These are phyloP conservation scores for Pterocles burchelli DNA, from an alignment of 2,113 vertebrate species.

Conservation along the genomic window DNA sequence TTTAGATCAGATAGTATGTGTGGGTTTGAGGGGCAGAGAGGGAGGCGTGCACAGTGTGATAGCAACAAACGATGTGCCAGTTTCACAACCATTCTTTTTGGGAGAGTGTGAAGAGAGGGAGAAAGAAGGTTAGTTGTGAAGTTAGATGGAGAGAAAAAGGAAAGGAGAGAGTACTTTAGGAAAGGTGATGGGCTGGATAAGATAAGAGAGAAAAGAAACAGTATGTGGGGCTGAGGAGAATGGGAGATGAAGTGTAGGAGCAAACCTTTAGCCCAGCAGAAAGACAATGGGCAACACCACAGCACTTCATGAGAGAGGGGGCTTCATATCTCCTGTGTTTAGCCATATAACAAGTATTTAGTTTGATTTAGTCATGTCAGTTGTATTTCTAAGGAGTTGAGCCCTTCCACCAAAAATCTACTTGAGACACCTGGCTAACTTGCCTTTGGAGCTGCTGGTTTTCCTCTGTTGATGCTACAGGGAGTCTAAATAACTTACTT, in stretches of 20 bases:
- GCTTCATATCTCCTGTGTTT: not conserved
- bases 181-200: not conserved
- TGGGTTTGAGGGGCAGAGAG: not conserved
- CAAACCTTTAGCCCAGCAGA: not conserved
- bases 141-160: slow-evolving; percentile 11
- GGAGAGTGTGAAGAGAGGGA: slow-evolving; percentile 13
- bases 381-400: not conserved
- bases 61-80: not conserved
- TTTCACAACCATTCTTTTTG: not conserved
- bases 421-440: not conserved
- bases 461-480: not conserved
- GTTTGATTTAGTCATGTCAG: not conserved
- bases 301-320: not conserved
- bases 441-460: not conserved
- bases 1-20: not conserved
- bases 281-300: not conserved
- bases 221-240: not conserved
- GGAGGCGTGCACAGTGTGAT: not conserved
- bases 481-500: not conserved
- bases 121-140: not conserved
- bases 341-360: not conserved
- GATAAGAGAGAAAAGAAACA: not conserved
- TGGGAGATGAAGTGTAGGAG: not conserved
- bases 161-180: not conserved
- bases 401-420: not conserved